Evolutionary conservation across 2,797 vertebrate species (phyloP), one percentile per base, ranked within the genome.

Genomic region (Phaenicophaeus curvirostris): DNA sequence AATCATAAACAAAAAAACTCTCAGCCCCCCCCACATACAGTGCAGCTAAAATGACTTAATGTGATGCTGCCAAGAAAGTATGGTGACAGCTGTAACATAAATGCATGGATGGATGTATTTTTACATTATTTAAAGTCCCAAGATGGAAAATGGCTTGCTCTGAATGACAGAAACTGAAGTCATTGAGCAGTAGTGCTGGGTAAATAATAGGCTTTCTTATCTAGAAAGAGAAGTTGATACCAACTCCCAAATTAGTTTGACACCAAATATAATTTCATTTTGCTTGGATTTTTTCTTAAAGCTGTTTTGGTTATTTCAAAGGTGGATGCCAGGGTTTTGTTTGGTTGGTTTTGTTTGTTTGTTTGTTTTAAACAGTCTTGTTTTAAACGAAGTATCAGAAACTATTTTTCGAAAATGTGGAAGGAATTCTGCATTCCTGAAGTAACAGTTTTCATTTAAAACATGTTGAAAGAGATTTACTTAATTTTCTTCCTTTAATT

Each of bases 1-100:
- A 84, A 96, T 76, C 19, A 71, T 53, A 91, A 94, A 95, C 93
- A 93, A 95, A 82, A 51, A 85, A 76, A 41, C 25, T 71, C 63
- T 18, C 13, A 62, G 59, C 83, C 15, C 23, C 31, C 58, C 46
- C 25, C 46, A 69, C 80, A 81, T 46, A 85, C 41, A 53, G 53
- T 48, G 24, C 55, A 77, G 63, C 20, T 91, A 61, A 81, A 92
- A 78, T 44, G 48, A 83, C 57, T 83, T 71, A 53, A 42, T 28
- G 30, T 24, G 62, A 75, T 33, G 24, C 31, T 95, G 92, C 77
- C 77, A 93, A 91, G 59, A 86, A 58, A 73, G 28, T 27, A 66
- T 1, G 0, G 48, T 73, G 89, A 90, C 73, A 93, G 74, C 48
- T 89, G 51, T 33, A 90, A 81, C 27, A 21, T 48, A 85, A 86